Evolutionary conservation across 2,888 invertebrate genomes (phyloP), one percentile per base, ranked within the genome.

Genomic region (Diaperis boleti): DNA sequence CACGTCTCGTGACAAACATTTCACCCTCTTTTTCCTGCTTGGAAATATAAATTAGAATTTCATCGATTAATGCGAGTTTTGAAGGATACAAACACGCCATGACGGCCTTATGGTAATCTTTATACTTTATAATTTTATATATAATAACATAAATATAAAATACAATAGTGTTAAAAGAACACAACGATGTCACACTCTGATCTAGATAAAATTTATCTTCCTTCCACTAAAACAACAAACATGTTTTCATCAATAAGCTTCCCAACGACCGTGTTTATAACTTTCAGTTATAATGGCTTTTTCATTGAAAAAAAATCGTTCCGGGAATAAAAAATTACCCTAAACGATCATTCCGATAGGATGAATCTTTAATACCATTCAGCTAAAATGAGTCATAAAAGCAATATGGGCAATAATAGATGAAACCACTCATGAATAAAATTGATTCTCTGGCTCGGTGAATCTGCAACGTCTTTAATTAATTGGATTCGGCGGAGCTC

Each of bases 341-440:
- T 14, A 35, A 45, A 56, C 44, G 56, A 44, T 45, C 22, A 33
- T 45, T 56, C 22, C 44, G 56, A 56, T 56, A 42, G 56, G 56
- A 45, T 56, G 56, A 35, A 3, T 56, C 44, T 55, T 42, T 56
- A 45, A 56, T 56, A 45, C 56, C 56, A 56, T 56, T 56, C 47
- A 49, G 49, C 39, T 49, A 49, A 59, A 62, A 62, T 62, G 62
- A 62, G 50, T 62, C 62, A 62, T 50, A 62, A 56, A 56, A 45
- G 56, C 35, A 44, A 56, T 56, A 56, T 56, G 49, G 49, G 52
- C 67, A 71, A 66, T 69, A 67, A 69, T 69, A 67, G 67, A 71
- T 62, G 64, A 64, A 62, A 57, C 61, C 70, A 66, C 63, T 65
- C 70, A 69, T 67, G 69, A 63, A 68, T 69, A 69, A 71, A 71